These are phyloP conservation scores for Forbesichthys agassizii DNA, from an alignment of 2,113 vertebrate species.

Conservation along the genomic window DNA sequence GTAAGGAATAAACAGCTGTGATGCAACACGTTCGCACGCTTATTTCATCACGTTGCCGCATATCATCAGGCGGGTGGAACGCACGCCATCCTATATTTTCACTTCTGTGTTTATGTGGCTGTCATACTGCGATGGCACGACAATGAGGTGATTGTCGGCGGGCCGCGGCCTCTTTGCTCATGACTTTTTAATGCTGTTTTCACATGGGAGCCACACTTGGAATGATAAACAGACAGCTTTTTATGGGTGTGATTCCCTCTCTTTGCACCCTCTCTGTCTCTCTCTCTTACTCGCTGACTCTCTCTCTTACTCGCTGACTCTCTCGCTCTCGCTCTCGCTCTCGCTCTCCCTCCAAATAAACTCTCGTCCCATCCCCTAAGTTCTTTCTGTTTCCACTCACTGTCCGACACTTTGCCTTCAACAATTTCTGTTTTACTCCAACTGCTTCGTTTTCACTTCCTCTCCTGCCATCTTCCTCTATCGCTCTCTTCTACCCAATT, in stretches of 20 bases:
- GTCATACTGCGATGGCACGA: slow-evolving; percentile 45
- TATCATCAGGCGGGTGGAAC: slow-evolving; percentile 2
- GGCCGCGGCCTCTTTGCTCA: slow-evolving; percentile 41
- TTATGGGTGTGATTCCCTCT: slow-evolving; percentile 44
- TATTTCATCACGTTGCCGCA: slow-evolving; percentile 17
- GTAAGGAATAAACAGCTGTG: slow-evolving; percentile 15
- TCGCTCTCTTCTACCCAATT: neutral
- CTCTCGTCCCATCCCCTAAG: too few species aligned
- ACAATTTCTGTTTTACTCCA: neutral
- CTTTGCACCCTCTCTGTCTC: neutral
- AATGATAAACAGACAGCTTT: slow-evolving; percentile 59
- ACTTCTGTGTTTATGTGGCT: slow-evolving; percentile 35
- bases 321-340: slow-evolving; percentile 4
- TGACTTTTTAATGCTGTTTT: slow-evolving; percentile 66
- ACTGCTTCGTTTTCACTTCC: neutral
- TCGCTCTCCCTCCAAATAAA: neutral
- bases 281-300: too few species aligned
- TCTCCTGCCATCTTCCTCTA: neutral
- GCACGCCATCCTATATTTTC: slow-evolving; percentile 32
- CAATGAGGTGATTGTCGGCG: slow-evolving; percentile 48
- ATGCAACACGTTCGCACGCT: slow-evolving; percentile 8
- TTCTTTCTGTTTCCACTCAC: neutral
- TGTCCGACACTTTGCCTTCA: slow-evolving; percentile 3
- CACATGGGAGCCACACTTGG: slow-evolving; percentile 44
- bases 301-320: neutral